Evolutionary conservation across 2,888 invertebrate genomes (phyloP), one percentile per base, ranked within the genome.

Genomic region (Orthosia gracilis): DNA sequence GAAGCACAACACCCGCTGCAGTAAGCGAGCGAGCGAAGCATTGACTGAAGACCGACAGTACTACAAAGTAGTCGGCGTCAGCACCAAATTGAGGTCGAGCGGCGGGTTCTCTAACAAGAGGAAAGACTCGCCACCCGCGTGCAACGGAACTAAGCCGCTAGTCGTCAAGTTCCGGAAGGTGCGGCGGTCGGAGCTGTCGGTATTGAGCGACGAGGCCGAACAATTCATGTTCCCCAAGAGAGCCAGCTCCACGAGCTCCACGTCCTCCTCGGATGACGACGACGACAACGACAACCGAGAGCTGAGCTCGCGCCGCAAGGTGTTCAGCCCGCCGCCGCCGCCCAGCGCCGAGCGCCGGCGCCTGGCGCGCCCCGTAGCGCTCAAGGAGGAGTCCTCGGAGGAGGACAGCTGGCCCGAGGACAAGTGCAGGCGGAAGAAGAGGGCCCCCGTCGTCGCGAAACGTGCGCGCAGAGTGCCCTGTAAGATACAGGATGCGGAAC

Each of bases 171-270:
- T 98, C 74, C 97, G 97, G 69, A 98, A 98, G 81, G 97, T 98
- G 23, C 96, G 98, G 7, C 97, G 97, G 66, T 97, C 98, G 0
- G 98, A 98, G 91, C 90, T 98, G 66, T 97, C 97, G 0, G 97
- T 98, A 66, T 93, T 98, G 64, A 98, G 98, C 88, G 98, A 98
- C 86, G 98, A 98, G 91, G 98, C 98, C 0, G 98, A 98, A 88
- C 98, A 98, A 86, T 98, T 98, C 90, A 97, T 98, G 97, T 98
- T 98, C 90, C 98, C 98, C 0, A 97, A 97, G 85, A 97, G 97
- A 57, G 97, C 97, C 23, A 97, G 97, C 73, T 96, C 96, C 0
- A 92, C 94, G 1, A 96, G 95, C 73, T 97, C 97, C 31, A 96
- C 96, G 17, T 96, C 96, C 3, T 74, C 75, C 0, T 97, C 97